Evolutionary conservation across 2,888 invertebrate genomes (phyloP).

Genomic region (Trichogramma dendrolimi): DNA sequence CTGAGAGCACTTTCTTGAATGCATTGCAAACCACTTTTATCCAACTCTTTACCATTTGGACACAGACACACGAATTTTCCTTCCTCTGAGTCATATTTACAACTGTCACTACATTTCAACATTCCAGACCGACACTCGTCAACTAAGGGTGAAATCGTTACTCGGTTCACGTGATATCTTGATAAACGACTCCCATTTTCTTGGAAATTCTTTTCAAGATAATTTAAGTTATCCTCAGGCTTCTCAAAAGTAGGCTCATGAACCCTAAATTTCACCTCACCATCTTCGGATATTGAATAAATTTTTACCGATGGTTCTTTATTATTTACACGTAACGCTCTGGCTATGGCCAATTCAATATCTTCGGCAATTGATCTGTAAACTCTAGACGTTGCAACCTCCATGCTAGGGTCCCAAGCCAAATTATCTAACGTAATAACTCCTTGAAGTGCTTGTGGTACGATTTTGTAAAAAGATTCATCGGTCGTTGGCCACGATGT

Average conservation of each 20-base stretch:
- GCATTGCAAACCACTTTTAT: conserved; percentile 53
- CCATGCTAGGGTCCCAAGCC: conserved; percentile 59
- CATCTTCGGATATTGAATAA: conserved; percentile 42
- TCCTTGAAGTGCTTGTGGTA: conserved; percentile 68
- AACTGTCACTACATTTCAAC: conserved; percentile 64
- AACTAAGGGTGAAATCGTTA: conserved; percentile 49
- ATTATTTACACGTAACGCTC: conserved; percentile 40
- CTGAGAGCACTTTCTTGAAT: conserved; percentile 40
- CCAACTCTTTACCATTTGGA: conserved; percentile 57
- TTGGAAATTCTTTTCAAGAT: conserved; percentile 40
- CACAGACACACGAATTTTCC: conserved; percentile 67
- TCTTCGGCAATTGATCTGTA: conserved; percentile 60
- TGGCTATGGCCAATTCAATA: conserved; percentile 61
- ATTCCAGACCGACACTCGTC: conserved; percentile 66
- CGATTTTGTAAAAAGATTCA: conserved; percentile 51
- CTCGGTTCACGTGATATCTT: conserved; percentile 40
- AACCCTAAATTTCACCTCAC: conserved; percentile 45
- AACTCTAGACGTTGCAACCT: conserved; percentile 60
- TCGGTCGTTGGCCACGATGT: conserved; percentile 48
- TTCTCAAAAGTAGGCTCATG: conserved; percentile 39
- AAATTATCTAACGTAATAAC: conserved; percentile 65
- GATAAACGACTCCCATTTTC: conserved; percentile 41
- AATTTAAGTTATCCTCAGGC: conserved; percentile 39
- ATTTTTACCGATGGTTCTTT: conserved; percentile 40
- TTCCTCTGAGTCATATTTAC: conserved; percentile 62